Evolutionary conservation across 1,140 invertebrate genomes (phyloP).

Genomic region (Dufourea novaeangliae): DNA sequence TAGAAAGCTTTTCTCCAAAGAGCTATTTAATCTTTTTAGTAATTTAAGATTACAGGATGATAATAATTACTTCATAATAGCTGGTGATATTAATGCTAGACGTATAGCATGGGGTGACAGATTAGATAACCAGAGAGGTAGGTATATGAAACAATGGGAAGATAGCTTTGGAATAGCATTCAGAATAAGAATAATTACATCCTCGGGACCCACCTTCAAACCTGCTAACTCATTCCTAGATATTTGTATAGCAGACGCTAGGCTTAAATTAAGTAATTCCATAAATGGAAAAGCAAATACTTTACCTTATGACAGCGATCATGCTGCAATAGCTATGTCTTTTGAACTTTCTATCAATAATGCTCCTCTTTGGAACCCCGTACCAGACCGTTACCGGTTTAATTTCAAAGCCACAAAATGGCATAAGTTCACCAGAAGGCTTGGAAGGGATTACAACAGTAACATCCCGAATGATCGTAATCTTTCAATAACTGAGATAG

Average conservation of each 20-base stretch:
- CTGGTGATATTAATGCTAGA: not conserved
- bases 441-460: not conserved
- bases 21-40: not conserved
- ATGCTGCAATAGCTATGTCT: not conserved
- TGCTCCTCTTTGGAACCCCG: no score
- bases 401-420: not conserved
- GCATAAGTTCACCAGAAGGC: not conserved
- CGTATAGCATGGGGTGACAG: not conserved
- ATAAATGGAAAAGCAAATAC: not conserved
- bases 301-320: not conserved
- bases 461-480: not conserved
- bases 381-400: no score
- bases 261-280: not conserved
- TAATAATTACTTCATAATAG: not conserved
- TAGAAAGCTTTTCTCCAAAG: not conserved
- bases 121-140: not conserved
- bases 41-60: not conserved
- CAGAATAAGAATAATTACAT: no score
- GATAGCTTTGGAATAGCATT: no score
- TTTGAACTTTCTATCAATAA: not conserved
- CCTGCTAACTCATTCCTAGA: not conserved
- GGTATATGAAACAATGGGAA: not conserved
- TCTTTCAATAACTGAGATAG: not conserved
- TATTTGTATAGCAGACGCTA: not conserved
- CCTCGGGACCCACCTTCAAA: no score